Evolutionary conservation across 2,888 invertebrate genomes (phyloP), one percentile per base, ranked within the genome.

Genomic region (Spodoptera littoralis): DNA sequence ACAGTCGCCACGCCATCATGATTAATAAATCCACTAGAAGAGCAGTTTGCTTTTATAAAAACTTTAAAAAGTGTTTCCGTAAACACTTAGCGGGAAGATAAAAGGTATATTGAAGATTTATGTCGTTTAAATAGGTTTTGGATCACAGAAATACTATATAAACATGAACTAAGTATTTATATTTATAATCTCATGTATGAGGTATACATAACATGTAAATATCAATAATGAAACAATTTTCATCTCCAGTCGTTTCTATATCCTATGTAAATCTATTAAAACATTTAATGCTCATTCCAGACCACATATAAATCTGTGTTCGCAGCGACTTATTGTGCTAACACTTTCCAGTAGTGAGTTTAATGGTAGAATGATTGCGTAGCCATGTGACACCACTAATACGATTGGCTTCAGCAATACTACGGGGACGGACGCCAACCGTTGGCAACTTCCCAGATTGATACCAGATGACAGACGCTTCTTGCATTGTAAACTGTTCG

Each of bases 381-480:
- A 62, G 59, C 53, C 56, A 73, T 79, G 80, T 84, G 85, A 86
- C 81, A 82, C 75, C 65, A 79, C 77, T 82, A 84, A 83, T 79
- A 82, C 79, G 79, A 84, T 85, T 87, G 84, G 86, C 84, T 79
- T 76, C 70, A 67, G 72, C 73, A 76, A 67, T 81, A 81, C 75
- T 77, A 77, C 70, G 70, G 59, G 68, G 75, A 76, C 75, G 74
- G 72, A 76, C 69, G 76, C 81, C 83, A 84, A 76, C 75, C 74
- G 79, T 78, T 91, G 90, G 91, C 90, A 82, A 50, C 2, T 52
- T 36, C 73, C 91, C 91, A 90, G 84, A 84, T 82, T 79, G 76
- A 78, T 85, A 84, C 83, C 87, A 88, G 84, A 83, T 82, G 84
- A 83, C 83, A 81, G 82, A 82, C 82, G 76, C 79, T 82, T 80